Base-by-base conservation (phyloP, 2,113 vertebrate genomes). In the Prochilodus magdalenae region DNA sequence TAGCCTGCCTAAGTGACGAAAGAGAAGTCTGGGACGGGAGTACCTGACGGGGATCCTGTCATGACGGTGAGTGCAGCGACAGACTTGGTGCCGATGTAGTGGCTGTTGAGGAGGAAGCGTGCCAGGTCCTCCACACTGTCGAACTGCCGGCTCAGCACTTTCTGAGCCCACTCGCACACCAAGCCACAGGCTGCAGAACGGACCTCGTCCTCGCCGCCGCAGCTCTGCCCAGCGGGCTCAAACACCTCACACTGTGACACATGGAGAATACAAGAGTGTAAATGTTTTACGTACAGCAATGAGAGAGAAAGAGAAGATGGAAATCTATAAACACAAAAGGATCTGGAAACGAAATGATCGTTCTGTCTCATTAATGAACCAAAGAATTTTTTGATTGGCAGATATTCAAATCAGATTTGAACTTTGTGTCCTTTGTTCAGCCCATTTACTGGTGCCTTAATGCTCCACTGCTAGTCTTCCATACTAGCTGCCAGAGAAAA, bases 121-220 rank as follows among this genome's bases (percentile, higher is more conserved):
- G 98, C 97, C 91, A 99, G 73, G 79, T 99, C 97, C 92, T 98
- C 90, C 80, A 99, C 96, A 0, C 95, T 95, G 84, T 98, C 97
- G 85, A 99, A 99, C 87, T 97, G 97, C 47, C 98, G 96, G 90
- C 97, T 99, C 86, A 99, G 93, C 87, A 99, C 97, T 90, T 99
- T 99, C 90, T 99, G 98, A 84, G 98, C 98, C 98, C 98, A 99
- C 81, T 99, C 98, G 75, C 98, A 99, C 70, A 99, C 98, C 63
- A 99, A 95, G 62, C 96, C 95, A 88, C 98, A 99, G 86, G 98
- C 97, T 0, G 98, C 97, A 66, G 96, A 95, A 24, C 95, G 94
- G 26, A 99, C 96, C 84, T 99, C 97, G 77, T 98, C 97, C 85
- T 98, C 97, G 16, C 94, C 95, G 81, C 91, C 95, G 78, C 94